Conservation (phyloP, 2,888 invertebrate species). For the Cheilosia vernalis region DNA sequence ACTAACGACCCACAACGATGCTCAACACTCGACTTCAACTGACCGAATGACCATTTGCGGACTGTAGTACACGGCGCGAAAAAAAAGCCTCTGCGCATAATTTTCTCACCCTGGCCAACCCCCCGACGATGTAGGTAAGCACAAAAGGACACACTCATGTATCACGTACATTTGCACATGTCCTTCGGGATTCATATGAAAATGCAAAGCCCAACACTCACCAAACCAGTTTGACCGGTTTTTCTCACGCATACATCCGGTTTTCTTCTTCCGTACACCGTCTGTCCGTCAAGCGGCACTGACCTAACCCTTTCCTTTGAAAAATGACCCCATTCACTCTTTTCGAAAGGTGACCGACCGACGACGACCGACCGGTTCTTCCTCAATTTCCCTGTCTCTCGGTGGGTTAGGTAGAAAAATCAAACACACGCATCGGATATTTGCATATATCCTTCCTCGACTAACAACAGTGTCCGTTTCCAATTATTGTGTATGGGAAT, state of each 20-base stretch:
- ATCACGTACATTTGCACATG: not conserved
- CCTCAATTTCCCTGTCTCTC: not conserved
- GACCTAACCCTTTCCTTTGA: slow-evolving; percentile 64
- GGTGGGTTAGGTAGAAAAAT: slow-evolving; percentile 13
- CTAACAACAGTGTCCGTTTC: slow-evolving; percentile 62
- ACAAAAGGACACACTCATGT: slow-evolving; percentile 29
- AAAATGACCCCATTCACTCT: slow-evolving; percentile 48
- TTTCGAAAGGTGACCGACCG: slow-evolving; percentile 39
- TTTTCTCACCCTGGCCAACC: slow-evolving; percentile 8
- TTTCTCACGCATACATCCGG: slow-evolving; percentile 52
- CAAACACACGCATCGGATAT: slow-evolving; percentile 30
- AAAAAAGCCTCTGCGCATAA: not conserved
- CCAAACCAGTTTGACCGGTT: slow-evolving; percentile 66
- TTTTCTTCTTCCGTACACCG: slow-evolving; percentile 24
- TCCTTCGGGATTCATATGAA: not conserved
- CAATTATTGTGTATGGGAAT: slow-evolving; percentile 41
- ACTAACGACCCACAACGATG: not conserved
- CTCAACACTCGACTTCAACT: slow-evolving; percentile 9
- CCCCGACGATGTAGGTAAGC: not conserved
- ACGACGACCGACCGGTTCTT: slow-evolving; percentile 68
- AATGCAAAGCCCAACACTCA: not conserved
- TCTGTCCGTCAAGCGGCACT: slow-evolving; percentile 60
- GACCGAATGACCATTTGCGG: slow-evolving; percentile 37
- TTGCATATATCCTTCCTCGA: slow-evolving; percentile 28
- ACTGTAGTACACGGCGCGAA: too few relatives aligned